phyloP scores from a whole-genome alignment of 1,140 invertebrate genomes.

The Microplitis mediator region DNA sequence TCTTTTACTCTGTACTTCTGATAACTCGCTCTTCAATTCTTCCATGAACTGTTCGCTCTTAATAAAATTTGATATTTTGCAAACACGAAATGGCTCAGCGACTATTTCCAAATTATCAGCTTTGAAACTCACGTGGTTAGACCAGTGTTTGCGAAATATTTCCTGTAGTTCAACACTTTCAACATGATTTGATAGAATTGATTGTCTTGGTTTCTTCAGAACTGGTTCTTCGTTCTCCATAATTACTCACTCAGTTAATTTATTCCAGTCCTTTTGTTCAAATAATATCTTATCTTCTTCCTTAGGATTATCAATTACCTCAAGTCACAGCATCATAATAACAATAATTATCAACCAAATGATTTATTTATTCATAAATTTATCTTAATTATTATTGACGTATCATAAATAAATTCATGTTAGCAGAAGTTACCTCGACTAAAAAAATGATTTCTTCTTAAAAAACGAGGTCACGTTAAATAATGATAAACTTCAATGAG shows the following conservation, averaged over 20 bases:
- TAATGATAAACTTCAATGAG: too few relatives aligned
- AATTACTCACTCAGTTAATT: not conserved
- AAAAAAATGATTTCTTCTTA: too few relatives aligned
- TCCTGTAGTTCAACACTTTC: constrained; percentile 39
- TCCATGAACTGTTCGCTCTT: constrained; percentile 62
- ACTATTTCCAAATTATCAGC: constrained; percentile 52
- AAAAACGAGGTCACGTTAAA: too few relatives aligned
- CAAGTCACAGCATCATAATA: too few relatives aligned
- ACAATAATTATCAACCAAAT: too few relatives aligned
- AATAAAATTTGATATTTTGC: constrained; percentile 67
- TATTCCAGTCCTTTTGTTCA: not conserved
- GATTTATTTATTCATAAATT: too few relatives aligned
- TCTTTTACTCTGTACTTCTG: constrained; percentile 69
- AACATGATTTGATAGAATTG: constrained; percentile 44
- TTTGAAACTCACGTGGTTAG: constrained; percentile 37
- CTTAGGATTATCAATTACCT: not conserved
- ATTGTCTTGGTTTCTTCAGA: constrained; percentile 36
- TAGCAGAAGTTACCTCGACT: too few relatives aligned
- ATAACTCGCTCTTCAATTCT: constrained; percentile 63
- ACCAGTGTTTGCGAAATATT: constrained; percentile 52
- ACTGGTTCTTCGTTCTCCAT: constrained; percentile 34
- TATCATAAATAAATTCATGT: too few relatives aligned
- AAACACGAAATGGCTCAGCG: constrained; percentile 63
- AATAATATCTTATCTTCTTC: not conserved
- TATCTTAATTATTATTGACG: too few relatives aligned